These are phyloP conservation scores for Ctenicera cuprea DNA, from an alignment of 2,888 invertebrate genomes.

Conservation along the genomic window DNA sequence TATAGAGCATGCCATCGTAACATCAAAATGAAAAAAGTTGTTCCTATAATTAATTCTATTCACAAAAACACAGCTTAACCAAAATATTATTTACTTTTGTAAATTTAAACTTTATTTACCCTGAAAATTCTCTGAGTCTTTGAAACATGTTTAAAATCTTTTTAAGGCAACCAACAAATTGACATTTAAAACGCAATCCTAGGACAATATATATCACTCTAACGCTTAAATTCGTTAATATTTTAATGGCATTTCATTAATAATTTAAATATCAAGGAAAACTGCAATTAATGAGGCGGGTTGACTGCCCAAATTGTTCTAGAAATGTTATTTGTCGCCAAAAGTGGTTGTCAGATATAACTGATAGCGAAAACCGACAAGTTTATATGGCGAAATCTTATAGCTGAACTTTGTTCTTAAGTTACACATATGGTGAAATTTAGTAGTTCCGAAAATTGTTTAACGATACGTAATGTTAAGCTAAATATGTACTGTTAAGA, in stretches of 20 bases:
- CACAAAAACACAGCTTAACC: too few species aligned
- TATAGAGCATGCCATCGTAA: too few species aligned
- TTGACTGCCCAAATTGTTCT: not conserved
- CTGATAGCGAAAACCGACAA: not conserved
- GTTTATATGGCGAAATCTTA: not conserved
- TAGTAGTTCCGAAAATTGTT: too few species aligned
- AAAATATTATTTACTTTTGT: not conserved
- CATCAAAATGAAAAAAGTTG: too few species aligned
- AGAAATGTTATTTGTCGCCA: constrained; percentile 15
- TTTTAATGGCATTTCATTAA: constrained; percentile 16
- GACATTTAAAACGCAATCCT: not conserved
- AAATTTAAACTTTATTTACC: not conserved
- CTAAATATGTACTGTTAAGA: too few species aligned
- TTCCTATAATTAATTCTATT: too few species aligned
- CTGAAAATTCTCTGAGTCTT: not conserved
- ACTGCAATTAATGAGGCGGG: not conserved
- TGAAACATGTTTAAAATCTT: not conserved
- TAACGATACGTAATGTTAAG: too few species aligned
- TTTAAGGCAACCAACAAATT: not conserved
- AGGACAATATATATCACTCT: constrained; percentile 8
- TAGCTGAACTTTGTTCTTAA: too few species aligned
- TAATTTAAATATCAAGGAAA: constrained; percentile 36
- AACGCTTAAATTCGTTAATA: constrained; percentile 1
- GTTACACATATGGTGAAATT: too few species aligned
- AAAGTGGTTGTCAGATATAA: not conserved